These are phyloP conservation scores for Cynopterus sphinx DNA, from an alignment of 2,797 vertebrate species.

Conservation along the genomic window DNA sequence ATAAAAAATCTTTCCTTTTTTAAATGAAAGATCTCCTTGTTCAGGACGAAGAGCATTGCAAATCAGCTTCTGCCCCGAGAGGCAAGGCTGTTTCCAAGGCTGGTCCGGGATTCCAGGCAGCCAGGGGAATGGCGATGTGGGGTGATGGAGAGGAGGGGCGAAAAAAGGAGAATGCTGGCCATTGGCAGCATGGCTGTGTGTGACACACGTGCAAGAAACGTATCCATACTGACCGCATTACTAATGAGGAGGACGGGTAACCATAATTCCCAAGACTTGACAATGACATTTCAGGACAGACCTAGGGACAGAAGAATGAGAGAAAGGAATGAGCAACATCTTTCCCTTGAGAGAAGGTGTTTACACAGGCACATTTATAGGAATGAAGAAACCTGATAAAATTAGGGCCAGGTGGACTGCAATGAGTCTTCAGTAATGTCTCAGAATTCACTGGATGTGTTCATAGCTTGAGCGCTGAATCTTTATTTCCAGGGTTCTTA, in stretches of 20 bases:
- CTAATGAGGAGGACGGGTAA: not conserved
- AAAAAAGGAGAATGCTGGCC: not conserved
- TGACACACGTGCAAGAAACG: not conserved
- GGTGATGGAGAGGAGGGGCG: rapidly evolving
- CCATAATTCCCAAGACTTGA: not conserved
- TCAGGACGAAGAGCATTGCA: conserved; percentile 41
- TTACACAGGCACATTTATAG: not conserved
- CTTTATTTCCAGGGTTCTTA: not conserved
- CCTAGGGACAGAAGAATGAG: not conserved
- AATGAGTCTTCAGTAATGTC: not conserved
- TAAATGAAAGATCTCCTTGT: conserved; percentile 61
- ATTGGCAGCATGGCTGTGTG: not conserved
- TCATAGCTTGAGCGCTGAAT: not conserved
- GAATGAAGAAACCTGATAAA: not conserved
- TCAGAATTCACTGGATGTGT: not conserved
- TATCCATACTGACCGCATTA: not conserved
- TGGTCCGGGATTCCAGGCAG: not conserved
- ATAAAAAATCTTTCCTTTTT: conserved; percentile 49
- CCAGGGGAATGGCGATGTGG: rapidly evolving
- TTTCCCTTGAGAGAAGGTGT: not conserved
- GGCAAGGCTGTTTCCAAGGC: not conserved
- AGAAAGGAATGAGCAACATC: not conserved
- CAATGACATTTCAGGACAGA: not conserved
- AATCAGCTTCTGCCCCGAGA: not conserved
- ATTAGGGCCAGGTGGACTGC: not conserved